A percentile compares a stretch with the other conserved stretches of the same genome.
These are phyloP conservation scores for Orycteropus afer DNA, from an alignment of 2,113 vertebrate genomes.

Conservation along the genomic window DNA sequence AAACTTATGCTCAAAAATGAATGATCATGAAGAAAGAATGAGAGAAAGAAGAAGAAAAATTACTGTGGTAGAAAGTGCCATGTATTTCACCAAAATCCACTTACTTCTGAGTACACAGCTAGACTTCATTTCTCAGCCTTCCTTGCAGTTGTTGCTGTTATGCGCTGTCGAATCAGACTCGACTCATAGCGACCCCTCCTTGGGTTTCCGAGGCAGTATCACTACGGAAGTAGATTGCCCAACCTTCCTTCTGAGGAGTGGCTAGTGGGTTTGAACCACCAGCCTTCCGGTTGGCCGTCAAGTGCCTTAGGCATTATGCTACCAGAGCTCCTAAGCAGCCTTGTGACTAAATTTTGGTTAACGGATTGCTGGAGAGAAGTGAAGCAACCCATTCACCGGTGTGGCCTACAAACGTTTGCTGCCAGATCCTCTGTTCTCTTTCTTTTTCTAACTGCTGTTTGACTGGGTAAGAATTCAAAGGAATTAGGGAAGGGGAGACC, in stretches of 20 bases:
- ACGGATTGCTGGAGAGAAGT: neutral
- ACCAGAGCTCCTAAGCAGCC: too few relatives aligned
- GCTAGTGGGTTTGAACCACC: too few relatives aligned
- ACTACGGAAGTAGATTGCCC: too few relatives aligned
- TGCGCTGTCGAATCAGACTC: too few relatives aligned
- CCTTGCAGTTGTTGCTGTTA: too few relatives aligned
- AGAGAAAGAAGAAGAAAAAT: neutral
- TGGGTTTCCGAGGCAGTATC: too few relatives aligned
- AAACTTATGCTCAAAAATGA: neutral
- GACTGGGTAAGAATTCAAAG: neutral
- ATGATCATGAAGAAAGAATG: neutral
- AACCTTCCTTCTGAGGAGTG: too few relatives aligned
- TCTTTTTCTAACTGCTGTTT: neutral
- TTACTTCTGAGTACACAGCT: neutral
- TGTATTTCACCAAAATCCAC: neutral
- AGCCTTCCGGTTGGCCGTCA: too few relatives aligned
- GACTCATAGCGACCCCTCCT: too few relatives aligned
- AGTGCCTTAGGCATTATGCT: too few relatives aligned
- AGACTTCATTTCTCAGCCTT: neutral
- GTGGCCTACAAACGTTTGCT: too few relatives aligned
- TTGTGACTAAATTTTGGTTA: neutral
- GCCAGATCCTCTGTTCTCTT: too few relatives aligned
- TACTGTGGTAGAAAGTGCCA: neutral
- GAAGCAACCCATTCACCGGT: neutral
- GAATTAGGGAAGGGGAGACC: neutral